Conservation (phyloP, 2,888 invertebrate species). For the Smittia sp. region DNA sequence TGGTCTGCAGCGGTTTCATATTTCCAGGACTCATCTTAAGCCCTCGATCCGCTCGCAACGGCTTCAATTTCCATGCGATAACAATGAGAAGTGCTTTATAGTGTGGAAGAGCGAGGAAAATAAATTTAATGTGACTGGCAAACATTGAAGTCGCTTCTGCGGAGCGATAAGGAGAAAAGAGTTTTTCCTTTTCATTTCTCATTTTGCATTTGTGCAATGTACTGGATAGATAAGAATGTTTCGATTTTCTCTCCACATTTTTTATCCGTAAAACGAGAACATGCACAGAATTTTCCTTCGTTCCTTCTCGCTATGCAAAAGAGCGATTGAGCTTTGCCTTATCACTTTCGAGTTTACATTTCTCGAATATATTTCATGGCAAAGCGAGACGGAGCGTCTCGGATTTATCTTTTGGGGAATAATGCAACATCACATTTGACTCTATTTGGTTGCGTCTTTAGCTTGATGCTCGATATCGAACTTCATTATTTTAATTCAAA, state of each 20-base stretch:
- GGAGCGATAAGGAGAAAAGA: constrained; percentile 23
- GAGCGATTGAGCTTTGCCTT: background rate
- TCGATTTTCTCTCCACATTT: constrained; percentile 24
- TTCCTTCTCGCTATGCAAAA: constrained; percentile 7
- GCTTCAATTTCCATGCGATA: background rate
- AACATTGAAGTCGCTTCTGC: constrained; percentile 22
- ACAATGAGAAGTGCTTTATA: constrained; percentile 25
- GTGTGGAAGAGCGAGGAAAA: constrained; percentile 18
- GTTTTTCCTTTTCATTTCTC: constrained; percentile 37
- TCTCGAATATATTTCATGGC: background rate
- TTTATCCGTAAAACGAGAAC: background rate
- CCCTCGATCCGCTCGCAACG: background rate
- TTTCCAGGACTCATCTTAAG: too few relatives aligned
- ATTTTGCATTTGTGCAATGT: constrained; percentile 41
- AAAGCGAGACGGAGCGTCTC: background rate
- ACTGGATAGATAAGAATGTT: constrained; percentile 38
- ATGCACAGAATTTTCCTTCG: background rate
- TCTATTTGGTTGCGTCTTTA: constrained; percentile 8
- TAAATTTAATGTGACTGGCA: constrained; percentile 39
- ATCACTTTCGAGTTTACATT: constrained; percentile 7
- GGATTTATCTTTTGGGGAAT: background rate
- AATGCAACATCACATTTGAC: constrained; percentile 4
- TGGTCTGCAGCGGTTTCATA: too few relatives aligned
- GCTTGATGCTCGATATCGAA: constrained; percentile 1
- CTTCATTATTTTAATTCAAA: background rate